These are phyloP conservation scores for Tachypleus tridentatus DNA, from an alignment of 1,140 invertebrate genomes.

Conservation along the genomic window DNA sequence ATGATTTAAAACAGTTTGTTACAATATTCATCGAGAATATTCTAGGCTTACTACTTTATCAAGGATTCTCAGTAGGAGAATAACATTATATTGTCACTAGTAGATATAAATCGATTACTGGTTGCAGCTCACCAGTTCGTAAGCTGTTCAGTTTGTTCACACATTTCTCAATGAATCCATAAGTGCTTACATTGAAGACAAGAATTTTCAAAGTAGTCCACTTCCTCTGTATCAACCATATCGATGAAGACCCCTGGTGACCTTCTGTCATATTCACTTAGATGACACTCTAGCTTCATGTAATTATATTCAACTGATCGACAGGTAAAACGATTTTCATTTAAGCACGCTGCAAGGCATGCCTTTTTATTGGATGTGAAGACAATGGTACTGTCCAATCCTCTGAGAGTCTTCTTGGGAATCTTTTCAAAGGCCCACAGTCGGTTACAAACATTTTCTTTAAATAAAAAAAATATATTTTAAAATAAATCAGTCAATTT, in stretches of 20 bases:
- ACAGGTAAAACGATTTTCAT: conserved; percentile 82
- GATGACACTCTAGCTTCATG: conserved; percentile 73
- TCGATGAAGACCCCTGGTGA: conserved; percentile 57
- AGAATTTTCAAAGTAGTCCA: conserved; percentile 92
- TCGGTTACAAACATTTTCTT: conserved; percentile 76
- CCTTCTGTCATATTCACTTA: conserved; percentile 75
- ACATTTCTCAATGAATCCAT: not conserved
- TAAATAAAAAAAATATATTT: conserved; percentile 10
- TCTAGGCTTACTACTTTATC: no score
- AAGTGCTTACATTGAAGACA: conserved; percentile 47
- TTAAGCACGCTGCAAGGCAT: conserved; percentile 78
- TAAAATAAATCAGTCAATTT: no score
- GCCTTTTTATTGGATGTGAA: conserved; percentile 89
- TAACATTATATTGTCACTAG: no score
- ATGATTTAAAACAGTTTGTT: no score
- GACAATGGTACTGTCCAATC: conserved; percentile 77
- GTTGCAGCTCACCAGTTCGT: no score
- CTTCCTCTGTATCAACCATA: conserved; percentile 74
- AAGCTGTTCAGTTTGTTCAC: no score
- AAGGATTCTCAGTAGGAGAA: no score
- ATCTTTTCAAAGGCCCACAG: conserved; percentile 88
- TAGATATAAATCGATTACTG: no score
- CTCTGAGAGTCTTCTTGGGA: conserved; percentile 78
- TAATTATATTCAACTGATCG: conserved; percentile 89
- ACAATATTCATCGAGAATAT: no score